A percentile compares a stretch with the other conserved stretches of the same genome.
These are phyloP conservation scores for Oxyruncus cristatus DNA, from an alignment of 2,113 vertebrate species.

Conservation along the genomic window DNA sequence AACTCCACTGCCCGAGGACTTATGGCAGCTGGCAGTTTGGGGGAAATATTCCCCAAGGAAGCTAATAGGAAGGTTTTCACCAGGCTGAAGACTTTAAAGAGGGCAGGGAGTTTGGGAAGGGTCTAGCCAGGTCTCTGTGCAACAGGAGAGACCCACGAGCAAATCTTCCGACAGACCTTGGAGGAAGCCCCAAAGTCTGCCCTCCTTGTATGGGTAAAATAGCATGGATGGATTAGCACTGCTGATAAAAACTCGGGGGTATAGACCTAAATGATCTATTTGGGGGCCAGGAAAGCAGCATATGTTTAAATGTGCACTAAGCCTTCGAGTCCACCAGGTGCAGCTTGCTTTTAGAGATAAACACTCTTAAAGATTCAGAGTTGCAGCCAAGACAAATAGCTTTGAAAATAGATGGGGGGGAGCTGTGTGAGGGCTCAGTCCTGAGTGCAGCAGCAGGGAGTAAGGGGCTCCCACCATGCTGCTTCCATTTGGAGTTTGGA, in stretches of 20 bases:
- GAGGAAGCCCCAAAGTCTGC: neutral
- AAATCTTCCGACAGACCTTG: accelerated
- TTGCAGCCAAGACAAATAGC: neutral
- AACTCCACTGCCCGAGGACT: neutral
- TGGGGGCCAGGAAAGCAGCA: neutral
- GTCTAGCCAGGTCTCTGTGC: neutral
- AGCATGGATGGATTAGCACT: neutral
- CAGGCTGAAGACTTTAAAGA: neutral
- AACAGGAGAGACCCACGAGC: accelerated
- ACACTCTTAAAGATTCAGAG: neutral
- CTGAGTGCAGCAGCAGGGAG: neutral
- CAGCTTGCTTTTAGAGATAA: neutral
- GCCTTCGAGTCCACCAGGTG: neutral
- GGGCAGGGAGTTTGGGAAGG: neutral
- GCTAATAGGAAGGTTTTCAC: neutral
- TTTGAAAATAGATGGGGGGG: neutral
- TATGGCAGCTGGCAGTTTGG: neutral
- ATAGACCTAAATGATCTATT: neutral
- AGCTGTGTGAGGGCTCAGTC: neutral
- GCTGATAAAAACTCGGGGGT: neutral
- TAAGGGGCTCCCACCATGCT: neutral
- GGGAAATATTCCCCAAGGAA: neutral
- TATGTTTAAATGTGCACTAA: neutral
- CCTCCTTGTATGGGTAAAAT: neutral
- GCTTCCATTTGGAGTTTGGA: neutral